Conservation (phyloP, 2,797 vertebrate genomes). For the Phoeniculus purpureus region DNA sequence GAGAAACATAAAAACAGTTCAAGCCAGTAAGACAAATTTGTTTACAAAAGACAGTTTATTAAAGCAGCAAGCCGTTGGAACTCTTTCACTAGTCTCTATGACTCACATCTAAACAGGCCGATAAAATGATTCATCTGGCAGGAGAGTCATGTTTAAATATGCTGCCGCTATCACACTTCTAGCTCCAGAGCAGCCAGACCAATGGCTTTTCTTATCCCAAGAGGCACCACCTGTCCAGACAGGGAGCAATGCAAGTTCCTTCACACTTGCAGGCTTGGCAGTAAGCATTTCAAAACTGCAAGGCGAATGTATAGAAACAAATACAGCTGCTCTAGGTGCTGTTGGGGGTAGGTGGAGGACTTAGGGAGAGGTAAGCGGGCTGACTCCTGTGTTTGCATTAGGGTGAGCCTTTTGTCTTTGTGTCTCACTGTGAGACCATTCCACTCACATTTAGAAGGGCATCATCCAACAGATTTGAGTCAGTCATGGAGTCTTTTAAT, state of each 20-base stretch:
- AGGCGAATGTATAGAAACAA: slow-evolving; percentile 24
- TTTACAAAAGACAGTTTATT: neutral
- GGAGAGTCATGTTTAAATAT: neutral
- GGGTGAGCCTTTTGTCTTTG: slow-evolving; percentile 14
- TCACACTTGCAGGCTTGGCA: slow-evolving; percentile 16
- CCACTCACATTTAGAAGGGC: neutral
- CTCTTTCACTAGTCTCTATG: neutral
- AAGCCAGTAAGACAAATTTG: neutral
- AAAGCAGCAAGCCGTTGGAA: neutral
- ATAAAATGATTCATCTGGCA: neutral
- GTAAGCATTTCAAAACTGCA: slow-evolving; percentile 40
- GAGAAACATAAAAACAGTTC: neutral
- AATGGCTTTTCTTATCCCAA: slow-evolving; percentile 2
- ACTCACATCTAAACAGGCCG: neutral
- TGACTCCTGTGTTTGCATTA: neutral
- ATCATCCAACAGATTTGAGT: neutral
- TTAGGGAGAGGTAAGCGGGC: neutral
- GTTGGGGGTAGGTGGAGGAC: neutral
- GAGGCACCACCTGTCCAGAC: neutral
- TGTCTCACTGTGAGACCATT: neutral
- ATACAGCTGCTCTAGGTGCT: neutral
- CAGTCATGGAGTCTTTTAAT: neutral
- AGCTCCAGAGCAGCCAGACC: neutral
- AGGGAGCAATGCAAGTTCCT: neutral
- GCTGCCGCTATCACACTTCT: neutral